Base-by-base conservation (phyloP, 2,888 invertebrate genomes). In the Callyntrura guangdongensis region DNA sequence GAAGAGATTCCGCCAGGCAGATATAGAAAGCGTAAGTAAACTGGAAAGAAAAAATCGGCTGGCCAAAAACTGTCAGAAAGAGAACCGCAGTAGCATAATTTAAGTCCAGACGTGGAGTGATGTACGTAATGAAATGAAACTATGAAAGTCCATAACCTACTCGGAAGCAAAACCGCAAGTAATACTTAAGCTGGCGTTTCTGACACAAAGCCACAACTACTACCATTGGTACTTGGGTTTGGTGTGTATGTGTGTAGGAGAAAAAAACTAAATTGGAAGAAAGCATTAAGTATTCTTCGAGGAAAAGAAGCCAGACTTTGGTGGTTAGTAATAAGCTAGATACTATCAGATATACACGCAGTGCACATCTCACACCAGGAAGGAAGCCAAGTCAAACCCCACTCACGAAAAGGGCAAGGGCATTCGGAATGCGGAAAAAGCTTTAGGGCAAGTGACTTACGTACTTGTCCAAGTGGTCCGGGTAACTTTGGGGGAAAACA, bases 81-180 rank as follows among this genome's bases (percentile, higher is more conserved):
- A 69, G 53, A 69, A 87, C 87, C 87, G 47, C 87, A 49, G 81
- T 36, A 79, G 79, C 64, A 86, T 59, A 86, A 64, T 86, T 64
- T 3, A 27, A 87, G 87, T 69, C 36, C n/a, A 69, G 20, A 72
- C 45, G 67, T 87, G 81, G 81, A 87, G 69, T 81, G 81, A 87
- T 87, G 81, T 61, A 53, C 56, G 81, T 81, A 81, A 87, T 81
- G 81, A 87, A 87, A 87, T 86, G 79, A 86, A 53, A 86, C 86
- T 86, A 47, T n/a, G n/a, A n/a, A n/a, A 86, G 45, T 17, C 74
- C 74, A 77, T 74, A 86, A 85, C 72, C 56, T 84, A 56, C 67
- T 69, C 67, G 5, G 67, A 36, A 36, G 27, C 27, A n/a, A n/a
- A 36, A 69, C 67, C 67, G 53, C 47, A 53, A 79, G 53, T 56